A percentile compares a stretch with the other conserved stretches of the same genome.
Evolutionary conservation across 2,888 invertebrate genomes (phyloP).

Genomic region (Hoplodrina ambigua): DNA sequence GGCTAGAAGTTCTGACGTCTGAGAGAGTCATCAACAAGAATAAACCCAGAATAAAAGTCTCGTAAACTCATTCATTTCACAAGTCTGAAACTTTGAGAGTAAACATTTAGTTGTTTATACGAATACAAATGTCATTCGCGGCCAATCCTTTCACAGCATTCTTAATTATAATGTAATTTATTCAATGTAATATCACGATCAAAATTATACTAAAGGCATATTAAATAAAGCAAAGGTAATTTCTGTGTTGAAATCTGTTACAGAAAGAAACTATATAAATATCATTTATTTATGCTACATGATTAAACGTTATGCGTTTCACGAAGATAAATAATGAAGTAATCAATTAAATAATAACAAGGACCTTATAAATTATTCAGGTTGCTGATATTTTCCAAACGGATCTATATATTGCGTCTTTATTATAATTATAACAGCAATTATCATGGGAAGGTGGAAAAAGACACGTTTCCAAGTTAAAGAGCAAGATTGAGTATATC

Average conservation of each 20-base stretch:
- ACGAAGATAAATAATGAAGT: constrained; percentile 3
- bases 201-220: constrained; percentile 17
- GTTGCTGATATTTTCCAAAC: not conserved
- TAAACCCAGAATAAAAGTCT: constrained; percentile 33
- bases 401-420: not conserved
- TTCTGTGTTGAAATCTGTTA: constrained; percentile 34
- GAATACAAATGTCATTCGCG: constrained; percentile 35
- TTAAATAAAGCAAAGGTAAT: constrained; percentile 35
- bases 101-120: constrained; percentile 19
- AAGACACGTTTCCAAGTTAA: constrained; percentile 17
- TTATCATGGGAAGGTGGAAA: constrained; percentile 9
- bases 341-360: not conserved
- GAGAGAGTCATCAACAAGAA: constrained; percentile 45
- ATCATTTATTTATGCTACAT: constrained; percentile 17
- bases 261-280: constrained; percentile 5
- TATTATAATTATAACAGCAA: constrained; percentile 9
- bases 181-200: constrained; percentile 20
- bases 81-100: constrained; percentile 16
- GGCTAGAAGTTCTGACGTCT: constrained; percentile 46
- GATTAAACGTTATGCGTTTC: not conserved
- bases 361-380: not conserved
- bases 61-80: constrained; percentile 15
- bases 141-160: constrained; percentile 16
- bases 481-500: constrained; percentile 20
- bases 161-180: constrained; percentile 44